Percentiles rank a stretch among this genome's conserved stretches.
Evolutionary conservation across 2,888 invertebrate genomes (phyloP).

Genomic region (Nematopogon swammerdamellus): DNA sequence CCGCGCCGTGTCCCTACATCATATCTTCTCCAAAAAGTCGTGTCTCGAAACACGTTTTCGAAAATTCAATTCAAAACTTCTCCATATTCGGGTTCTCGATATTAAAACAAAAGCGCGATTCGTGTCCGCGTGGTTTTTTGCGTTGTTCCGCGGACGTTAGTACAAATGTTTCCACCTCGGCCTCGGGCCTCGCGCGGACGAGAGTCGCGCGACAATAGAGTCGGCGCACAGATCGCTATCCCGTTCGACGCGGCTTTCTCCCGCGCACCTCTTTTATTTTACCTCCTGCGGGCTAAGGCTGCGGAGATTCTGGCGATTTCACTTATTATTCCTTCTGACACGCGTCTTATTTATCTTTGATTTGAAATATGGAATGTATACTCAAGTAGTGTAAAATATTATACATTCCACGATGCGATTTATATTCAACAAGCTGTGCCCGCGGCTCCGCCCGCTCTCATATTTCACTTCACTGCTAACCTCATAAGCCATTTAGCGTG

Average conservation of each 20-base stretch:
- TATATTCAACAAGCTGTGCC: too few relatives aligned
- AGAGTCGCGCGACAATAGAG: not conserved
- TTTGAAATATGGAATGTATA: too few relatives aligned
- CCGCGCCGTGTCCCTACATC: not conserved
- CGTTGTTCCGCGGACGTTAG: not conserved
- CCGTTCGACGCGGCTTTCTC: not conserved
- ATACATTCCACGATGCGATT: too few relatives aligned
- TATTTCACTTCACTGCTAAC: too few relatives aligned
- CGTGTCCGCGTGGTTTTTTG: not conserved
- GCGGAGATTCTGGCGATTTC: too few relatives aligned
- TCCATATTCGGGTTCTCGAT: not conserved
- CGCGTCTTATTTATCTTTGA: too few relatives aligned
- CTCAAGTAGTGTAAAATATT: too few relatives aligned
- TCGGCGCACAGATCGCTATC: not conserved
- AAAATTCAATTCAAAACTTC: not conserved
- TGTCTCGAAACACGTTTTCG: not conserved
- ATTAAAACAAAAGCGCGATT: not conserved
- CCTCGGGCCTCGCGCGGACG: not conserved
- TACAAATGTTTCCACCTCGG: not conserved
- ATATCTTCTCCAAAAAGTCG: not conserved
- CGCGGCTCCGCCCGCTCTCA: too few relatives aligned
- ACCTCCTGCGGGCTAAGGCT: too few relatives aligned
- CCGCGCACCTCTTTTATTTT: too few relatives aligned
- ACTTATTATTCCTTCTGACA: too few relatives aligned
- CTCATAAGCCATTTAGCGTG: too few relatives aligned